phyloP scores from a whole-genome alignment of 2,888 invertebrate genomes.

The Ochropacha duplaris region DNA sequence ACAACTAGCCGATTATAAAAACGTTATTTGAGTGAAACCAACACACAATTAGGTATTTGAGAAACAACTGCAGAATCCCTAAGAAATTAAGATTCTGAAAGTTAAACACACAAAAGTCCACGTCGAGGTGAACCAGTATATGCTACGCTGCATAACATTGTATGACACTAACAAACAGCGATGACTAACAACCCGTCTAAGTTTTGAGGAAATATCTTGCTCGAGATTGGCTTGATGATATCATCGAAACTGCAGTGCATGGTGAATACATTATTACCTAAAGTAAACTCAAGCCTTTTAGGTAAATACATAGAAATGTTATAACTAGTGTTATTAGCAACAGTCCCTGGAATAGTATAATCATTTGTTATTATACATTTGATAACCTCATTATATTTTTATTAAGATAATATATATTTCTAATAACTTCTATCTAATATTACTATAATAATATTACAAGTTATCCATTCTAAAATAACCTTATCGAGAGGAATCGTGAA shows the following conservation, averaged over 20 bases:
- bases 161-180: not conserved
- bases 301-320: too few relatives aligned
- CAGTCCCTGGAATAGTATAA: too few relatives aligned
- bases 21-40: not conserved
- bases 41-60: too few relatives aligned
- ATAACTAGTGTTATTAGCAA: too few relatives aligned
- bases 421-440: too few relatives aligned
- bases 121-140: not conserved
- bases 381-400: too few relatives aligned
- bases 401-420: too few relatives aligned
- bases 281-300: not conserved
- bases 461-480: too few relatives aligned
- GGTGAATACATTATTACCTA: not conserved
- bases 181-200: conserved; percentile 1
- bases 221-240: not conserved
- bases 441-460: too few relatives aligned
- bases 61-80: not conserved
- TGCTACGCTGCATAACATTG: too few relatives aligned
- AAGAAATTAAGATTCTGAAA: not conserved
- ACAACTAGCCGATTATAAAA: not conserved
- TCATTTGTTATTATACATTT: too few relatives aligned
- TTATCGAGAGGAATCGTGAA: too few relatives aligned
- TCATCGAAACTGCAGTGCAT: not conserved
- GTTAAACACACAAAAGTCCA: not conserved
- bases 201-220: not conserved